phyloP scores from a whole-genome alignment of 2,888 invertebrate genomes.

The Melikaiella ostensackeni region DNA sequence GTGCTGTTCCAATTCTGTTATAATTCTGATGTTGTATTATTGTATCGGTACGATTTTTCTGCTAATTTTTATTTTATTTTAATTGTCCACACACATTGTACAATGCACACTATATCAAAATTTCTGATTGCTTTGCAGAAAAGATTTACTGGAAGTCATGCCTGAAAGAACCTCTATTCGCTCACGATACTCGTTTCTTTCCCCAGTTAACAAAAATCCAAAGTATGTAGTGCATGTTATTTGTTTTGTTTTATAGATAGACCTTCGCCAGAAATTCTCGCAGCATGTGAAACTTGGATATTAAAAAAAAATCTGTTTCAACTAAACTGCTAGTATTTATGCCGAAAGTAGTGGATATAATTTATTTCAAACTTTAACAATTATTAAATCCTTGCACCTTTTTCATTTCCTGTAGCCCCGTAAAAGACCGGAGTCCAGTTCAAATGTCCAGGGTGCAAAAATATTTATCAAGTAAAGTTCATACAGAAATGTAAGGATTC shows the following conservation, averaged over 20 bases:
- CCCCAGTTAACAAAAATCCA: conserved; percentile 77
- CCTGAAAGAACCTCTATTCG: conserved; percentile 80
- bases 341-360: neutral
- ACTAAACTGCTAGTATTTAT: neutral
- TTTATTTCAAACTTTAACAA: neutral
- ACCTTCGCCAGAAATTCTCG: neutral
- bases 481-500: conserved; percentile 65
- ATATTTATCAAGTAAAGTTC: conserved; percentile 61
- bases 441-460: conserved; percentile 64
- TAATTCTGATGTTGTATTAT: neutral
- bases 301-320: neutral
- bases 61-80: neutral
- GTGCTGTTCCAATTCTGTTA: neutral
- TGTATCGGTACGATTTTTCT: neutral
- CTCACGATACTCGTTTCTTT: conserved; percentile 80
- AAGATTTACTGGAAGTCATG: conserved; percentile 81
- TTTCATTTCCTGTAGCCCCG: conserved; percentile 56
- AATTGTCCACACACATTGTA: conserved; percentile 31
- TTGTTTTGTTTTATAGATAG: neutral
- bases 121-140: conserved; percentile 77
- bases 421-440: conserved; percentile 63
- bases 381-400: conserved; percentile 28
- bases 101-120: conserved; percentile 48
- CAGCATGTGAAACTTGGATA: neutral
- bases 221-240: conserved; percentile 79